A percentile compares a stretch with the other conserved stretches of the same genome.
phyloP scores from a whole-genome alignment of 2,113 vertebrate genomes.

The Cathartes aura region DNA sequence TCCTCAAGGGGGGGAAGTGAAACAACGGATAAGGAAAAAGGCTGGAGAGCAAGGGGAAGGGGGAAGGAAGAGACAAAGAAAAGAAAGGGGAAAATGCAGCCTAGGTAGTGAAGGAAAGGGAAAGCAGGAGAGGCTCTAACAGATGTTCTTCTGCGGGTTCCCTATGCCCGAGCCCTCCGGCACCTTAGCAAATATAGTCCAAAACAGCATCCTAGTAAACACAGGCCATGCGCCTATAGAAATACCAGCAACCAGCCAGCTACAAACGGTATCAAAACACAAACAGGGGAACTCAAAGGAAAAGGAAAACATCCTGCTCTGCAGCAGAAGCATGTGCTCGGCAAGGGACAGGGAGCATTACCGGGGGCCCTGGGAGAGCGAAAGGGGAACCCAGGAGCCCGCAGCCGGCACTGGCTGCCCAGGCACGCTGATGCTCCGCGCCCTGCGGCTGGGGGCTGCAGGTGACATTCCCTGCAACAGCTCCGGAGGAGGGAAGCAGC shows the following conservation, averaged over 20 bases:
- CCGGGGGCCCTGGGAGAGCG: background rate
- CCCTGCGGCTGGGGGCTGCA: rapidly evolving
- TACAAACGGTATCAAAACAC: background rate
- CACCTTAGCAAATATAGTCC: background rate
- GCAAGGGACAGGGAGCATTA: background rate
- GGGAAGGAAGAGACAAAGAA: background rate
- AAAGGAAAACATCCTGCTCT: background rate
- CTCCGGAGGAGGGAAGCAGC: background rate
- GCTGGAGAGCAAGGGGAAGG: background rate
- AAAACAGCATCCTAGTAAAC: background rate
- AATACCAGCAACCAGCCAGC: background rate
- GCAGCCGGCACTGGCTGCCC: background rate
- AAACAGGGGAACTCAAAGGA: background rate
- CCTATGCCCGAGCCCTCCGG: background rate
- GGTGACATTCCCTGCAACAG: background rate
- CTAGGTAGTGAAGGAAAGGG: background rate
- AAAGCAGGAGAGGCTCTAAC: background rate
- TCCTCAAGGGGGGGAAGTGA: background rate
- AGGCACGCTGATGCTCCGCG: rapidly evolving
- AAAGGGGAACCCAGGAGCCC: background rate
- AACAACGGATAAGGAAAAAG: background rate
- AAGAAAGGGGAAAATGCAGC: background rate
- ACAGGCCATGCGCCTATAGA: background rate
- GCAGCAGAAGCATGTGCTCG: background rate
- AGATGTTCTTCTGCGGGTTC: background rate